Percentiles rank a stretch among this genome's conserved stretches.
These are phyloP conservation scores for Schizopygopsis malacanthus DNA, from an alignment of 2,797 vertebrate species.

Conservation along the genomic window DNA sequence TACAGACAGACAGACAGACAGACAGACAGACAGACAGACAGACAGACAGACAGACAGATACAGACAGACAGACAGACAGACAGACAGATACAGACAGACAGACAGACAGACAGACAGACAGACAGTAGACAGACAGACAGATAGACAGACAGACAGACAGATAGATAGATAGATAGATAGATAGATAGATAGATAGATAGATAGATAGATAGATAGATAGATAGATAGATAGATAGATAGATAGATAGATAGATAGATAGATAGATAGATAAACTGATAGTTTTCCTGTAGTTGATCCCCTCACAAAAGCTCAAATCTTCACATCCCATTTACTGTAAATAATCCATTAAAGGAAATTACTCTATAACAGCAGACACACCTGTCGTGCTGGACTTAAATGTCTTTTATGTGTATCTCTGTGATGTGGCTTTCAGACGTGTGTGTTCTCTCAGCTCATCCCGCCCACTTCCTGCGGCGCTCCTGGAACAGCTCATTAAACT, in stretches of 20 bases:
- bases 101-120: not conserved
- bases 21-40: not conserved
- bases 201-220: not conserved
- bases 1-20: not conserved
- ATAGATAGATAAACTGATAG: not conserved
- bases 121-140: not conserved
- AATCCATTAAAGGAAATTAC: not conserved
- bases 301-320: not conserved
- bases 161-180: not conserved
- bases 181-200: not conserved
- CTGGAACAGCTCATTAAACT: slow-evolving; percentile 28
- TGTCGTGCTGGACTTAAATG: not conserved
- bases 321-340: slow-evolving; percentile 2
- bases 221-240: not conserved
- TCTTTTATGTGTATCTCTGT: not conserved
- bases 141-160: not conserved
- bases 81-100: not conserved
- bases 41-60: too few relatives aligned
- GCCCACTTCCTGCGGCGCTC: slow-evolving; percentile 39
- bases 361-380: not conserved
- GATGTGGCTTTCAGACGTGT: slow-evolving; percentile 3
- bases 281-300: not conserved
- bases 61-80: not conserved
- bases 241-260: not conserved
- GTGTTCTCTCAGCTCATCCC: not conserved